Percentiles rank a stretch among this genome's conserved stretches.
These are phyloP conservation scores for Zoanthus gigantus DNA, from an alignment of 92 coral and sea anemone species.

Conservation along the genomic window DNA sequence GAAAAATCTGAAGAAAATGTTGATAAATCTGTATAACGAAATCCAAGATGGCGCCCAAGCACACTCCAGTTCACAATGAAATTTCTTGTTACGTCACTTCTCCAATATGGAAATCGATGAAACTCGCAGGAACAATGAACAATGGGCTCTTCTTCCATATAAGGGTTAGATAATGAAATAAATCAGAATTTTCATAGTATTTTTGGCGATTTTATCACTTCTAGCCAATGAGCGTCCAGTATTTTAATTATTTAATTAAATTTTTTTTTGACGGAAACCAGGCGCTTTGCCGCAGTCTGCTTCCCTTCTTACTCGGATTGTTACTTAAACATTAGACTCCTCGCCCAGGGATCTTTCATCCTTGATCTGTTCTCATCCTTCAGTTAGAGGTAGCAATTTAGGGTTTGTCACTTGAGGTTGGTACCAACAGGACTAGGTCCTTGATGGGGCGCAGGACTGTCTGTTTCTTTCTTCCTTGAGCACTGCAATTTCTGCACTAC, in stretches of 20 bases:
- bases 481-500: not conserved
- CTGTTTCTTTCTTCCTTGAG: not conserved
- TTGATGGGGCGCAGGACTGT: not conserved
- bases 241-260: too few relatives aligned
- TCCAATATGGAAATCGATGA: too few relatives aligned
- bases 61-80: not conserved
- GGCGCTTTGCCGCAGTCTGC: too few relatives aligned
- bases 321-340: not conserved
- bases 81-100: not conserved
- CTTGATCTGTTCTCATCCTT: not conserved
- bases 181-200: too few relatives aligned
- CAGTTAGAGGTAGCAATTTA: not conserved
- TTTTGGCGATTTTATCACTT: too few relatives aligned
- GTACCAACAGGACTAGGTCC: constrained; percentile 10
- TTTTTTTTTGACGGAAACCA: too few relatives aligned
- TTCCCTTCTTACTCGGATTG: too few relatives aligned
- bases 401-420: not conserved
- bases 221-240: too few relatives aligned
- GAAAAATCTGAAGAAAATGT: constrained; percentile 11
- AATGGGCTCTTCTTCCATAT: too few relatives aligned
- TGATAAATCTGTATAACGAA: constrained; percentile 6
- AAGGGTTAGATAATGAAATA: too few relatives aligned
- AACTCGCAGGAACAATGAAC: too few relatives aligned
- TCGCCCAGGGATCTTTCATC: constrained; percentile 26
- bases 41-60: constrained; percentile 33